A percentile compares a stretch with the other conserved stretches of the same genome.
These are phyloP conservation scores for Anhinga rufa DNA, from an alignment of 2,113 vertebrate species.

Conservation along the genomic window DNA sequence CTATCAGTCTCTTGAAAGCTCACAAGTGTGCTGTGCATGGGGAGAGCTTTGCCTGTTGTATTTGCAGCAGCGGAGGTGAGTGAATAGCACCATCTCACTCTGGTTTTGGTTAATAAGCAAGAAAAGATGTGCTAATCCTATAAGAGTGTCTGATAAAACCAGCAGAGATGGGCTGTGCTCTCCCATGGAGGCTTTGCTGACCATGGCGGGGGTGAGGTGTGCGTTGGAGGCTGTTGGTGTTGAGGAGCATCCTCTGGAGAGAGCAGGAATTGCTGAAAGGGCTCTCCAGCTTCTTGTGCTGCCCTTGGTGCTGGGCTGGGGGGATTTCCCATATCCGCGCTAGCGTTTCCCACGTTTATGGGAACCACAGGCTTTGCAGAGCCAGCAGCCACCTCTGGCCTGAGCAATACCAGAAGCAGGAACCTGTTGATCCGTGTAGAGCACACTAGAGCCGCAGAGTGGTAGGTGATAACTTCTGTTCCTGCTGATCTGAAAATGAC, in stretches of 20 bases:
- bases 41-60: not conserved
- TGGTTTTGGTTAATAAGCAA: not conserved
- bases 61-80: not conserved
- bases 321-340: not conserved
- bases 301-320: not conserved
- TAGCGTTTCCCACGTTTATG: not conserved
- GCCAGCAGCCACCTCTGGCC: not conserved
- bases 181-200: not conserved
- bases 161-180: not conserved
- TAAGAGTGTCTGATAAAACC: not conserved
- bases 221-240: not conserved
- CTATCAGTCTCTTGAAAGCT: not conserved
- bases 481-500: not conserved
- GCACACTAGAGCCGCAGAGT: fast-evolving
- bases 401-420: not conserved
- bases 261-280: not conserved
- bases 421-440: not conserved
- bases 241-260: not conserved
- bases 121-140: not conserved
- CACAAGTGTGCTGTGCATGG: not conserved
- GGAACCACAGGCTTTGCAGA: not conserved
- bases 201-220: not conserved
- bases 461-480: not conserved
- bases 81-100: not conserved
- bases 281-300: not conserved